Conservation (phyloP, 2,888 invertebrate genomes). For the Pedicia rivosa region DNA sequence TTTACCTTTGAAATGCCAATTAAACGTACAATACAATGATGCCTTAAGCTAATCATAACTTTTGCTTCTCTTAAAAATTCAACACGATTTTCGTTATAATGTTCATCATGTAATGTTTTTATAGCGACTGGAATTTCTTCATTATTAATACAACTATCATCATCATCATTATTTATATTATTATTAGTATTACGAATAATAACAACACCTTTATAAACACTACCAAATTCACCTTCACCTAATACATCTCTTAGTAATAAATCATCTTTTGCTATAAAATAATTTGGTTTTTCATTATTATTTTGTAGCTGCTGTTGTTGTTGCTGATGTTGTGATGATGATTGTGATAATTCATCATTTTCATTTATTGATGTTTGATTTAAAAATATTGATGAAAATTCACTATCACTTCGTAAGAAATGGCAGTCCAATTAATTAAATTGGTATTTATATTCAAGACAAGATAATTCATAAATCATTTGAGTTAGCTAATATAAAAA, state of each 20-base stretch:
- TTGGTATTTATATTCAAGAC: too few species aligned
- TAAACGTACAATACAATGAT: slow-evolving; percentile 78
- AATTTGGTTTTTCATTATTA: too few species aligned
- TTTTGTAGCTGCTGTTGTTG: too few species aligned
- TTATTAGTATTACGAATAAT: background rate
- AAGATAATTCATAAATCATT: too few species aligned
- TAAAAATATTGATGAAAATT: too few species aligned
- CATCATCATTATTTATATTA: slow-evolving; percentile 13
- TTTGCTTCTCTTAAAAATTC: slow-evolving; percentile 81
- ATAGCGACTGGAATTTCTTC: slow-evolving; percentile 57
- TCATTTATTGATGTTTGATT: too few species aligned
- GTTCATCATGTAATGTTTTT: slow-evolving; percentile 70
- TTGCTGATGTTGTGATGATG: too few species aligned
- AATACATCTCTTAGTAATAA: slow-evolving; percentile 50
- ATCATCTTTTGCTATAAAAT: slow-evolving; percentile 49
- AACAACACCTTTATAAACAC: slow-evolving; percentile 54
- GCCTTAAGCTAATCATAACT: slow-evolving; percentile 78
- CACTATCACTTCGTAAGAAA: too few species aligned
- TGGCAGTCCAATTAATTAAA: too few species aligned
- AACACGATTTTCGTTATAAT: slow-evolving; percentile 52
- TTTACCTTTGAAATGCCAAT: slow-evolving; percentile 75
- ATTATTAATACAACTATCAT: too few species aligned
- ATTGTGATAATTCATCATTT: too few species aligned
- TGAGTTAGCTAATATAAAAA: too few species aligned
- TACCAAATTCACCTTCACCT: slow-evolving; percentile 87